Evolutionary conservation across 2,113 vertebrate species (phyloP).

Genomic region (Notechis scutatus): DNA sequence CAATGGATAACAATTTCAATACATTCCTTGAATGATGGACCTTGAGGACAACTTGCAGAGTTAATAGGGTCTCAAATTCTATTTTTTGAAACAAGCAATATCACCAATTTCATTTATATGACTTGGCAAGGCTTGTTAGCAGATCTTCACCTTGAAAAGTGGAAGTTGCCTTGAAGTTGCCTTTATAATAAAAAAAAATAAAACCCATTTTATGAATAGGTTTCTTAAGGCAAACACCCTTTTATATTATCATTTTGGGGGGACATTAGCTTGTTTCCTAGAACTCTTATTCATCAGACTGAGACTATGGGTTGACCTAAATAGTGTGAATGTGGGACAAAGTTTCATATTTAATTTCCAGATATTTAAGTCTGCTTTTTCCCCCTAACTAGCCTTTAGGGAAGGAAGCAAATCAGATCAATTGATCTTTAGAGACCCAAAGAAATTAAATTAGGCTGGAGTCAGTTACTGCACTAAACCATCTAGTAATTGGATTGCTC

Average conservation of each 20-base stretch:
- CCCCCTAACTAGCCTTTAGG: constrained; percentile 79
- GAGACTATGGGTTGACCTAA: constrained; percentile 66
- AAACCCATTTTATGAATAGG: constrained; percentile 1
- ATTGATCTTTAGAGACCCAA: constrained; percentile 97
- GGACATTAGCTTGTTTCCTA: not conserved
- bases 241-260: fast-evolving
- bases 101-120: not conserved
- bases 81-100: not conserved
- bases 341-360: constrained; percentile 78
- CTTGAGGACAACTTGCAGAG: not conserved
- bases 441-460: constrained; percentile 99
- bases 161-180: constrained; percentile 10
- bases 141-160: not conserved
- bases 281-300: constrained; percentile 43
- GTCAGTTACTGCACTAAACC: constrained; percentile 98
- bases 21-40: not conserved
- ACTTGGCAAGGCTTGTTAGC: not conserved
- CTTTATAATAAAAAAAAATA: constrained; percentile 26
- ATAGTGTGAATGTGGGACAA: constrained; percentile 70
- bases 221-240: not conserved
- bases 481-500: constrained; percentile 94
- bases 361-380: constrained; percentile 77
- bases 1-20: not conserved
- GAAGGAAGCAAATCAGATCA: constrained; percentile 96
- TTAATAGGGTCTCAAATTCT: not conserved